A percentile compares a stretch with the other conserved stretches of the same genome.
Conservation (phyloP, 1,140 invertebrate genomes). For the Drosophila bifasciata region DNA sequence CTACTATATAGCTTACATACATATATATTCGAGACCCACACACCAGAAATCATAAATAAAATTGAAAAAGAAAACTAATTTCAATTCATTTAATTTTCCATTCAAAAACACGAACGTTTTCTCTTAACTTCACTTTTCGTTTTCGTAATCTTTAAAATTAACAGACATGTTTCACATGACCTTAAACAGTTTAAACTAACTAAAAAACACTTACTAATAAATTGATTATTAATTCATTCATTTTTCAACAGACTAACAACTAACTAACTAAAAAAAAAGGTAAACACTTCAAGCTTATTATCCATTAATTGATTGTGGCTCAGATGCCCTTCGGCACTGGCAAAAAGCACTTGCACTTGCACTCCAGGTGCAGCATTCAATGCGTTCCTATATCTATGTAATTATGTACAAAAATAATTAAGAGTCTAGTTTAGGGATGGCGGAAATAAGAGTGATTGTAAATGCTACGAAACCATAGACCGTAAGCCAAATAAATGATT, state of each 20-base stretch:
- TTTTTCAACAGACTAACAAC: constrained; percentile 4
- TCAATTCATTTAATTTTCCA: constrained; percentile 68
- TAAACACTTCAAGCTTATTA: too few relatives aligned
- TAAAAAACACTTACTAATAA: constrained; percentile 28
- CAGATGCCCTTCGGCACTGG: too few relatives aligned
- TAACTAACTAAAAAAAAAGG: too few relatives aligned
- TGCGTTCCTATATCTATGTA: too few relatives aligned
- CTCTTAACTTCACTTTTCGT: constrained; percentile 6
- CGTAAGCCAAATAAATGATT: too few relatives aligned
- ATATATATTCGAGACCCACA: constrained; percentile 17
- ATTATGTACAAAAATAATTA: too few relatives aligned
- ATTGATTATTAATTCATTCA: constrained; percentile 30
- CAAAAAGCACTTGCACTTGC: too few relatives aligned
- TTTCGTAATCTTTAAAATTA: constrained; percentile 40
- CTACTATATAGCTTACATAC: neutral
- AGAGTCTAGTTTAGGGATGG: too few relatives aligned
- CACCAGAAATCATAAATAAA: constrained; percentile 49
- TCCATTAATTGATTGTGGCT: too few relatives aligned
- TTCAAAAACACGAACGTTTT: constrained; percentile 35
- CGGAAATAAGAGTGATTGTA: too few relatives aligned
- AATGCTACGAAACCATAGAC: too few relatives aligned
- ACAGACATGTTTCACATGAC: constrained; percentile 64
- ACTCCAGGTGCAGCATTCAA: too few relatives aligned
- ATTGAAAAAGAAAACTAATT: constrained; percentile 65
- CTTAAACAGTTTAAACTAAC: constrained; percentile 28